These are phyloP conservation scores for Hippopotamyrus pictus DNA, from an alignment of 2,797 vertebrate species.

Conservation along the genomic window DNA sequence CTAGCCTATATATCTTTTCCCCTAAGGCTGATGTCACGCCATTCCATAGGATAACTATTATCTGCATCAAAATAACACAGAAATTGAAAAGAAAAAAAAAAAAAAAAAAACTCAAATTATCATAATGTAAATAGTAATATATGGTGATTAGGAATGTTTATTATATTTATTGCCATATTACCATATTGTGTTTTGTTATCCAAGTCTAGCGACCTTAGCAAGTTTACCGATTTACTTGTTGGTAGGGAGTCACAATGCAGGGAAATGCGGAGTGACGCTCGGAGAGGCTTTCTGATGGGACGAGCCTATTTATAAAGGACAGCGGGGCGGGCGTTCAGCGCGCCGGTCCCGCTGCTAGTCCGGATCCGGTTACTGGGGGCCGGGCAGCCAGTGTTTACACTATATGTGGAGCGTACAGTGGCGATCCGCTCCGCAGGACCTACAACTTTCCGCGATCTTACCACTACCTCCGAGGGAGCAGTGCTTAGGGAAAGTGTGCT, in stretches of 20 bases:
- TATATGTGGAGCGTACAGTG: background rate
- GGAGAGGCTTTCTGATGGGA: background rate
- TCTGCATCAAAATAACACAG: background rate
- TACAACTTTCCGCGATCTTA: background rate
- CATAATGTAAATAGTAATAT: background rate
- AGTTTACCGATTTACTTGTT: background rate
- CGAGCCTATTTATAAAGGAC: background rate
- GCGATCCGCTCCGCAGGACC: background rate
- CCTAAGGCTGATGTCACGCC: background rate
- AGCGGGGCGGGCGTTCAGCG: background rate
- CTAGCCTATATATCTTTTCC: background rate
- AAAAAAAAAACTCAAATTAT: background rate
- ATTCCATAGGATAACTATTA: background rate
- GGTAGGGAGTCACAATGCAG: background rate
- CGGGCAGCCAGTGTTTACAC: background rate
- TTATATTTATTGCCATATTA: background rate
- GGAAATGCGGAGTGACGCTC: background rate
- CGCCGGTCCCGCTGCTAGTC: background rate
- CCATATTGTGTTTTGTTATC: background rate
- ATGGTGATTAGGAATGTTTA: background rate
- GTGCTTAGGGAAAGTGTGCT: constrained; percentile 22
- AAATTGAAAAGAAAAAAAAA: background rate
- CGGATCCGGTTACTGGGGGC: background rate
- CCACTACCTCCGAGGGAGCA: background rate
- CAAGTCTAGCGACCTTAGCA: background rate